Conservation (phyloP, 2,113 vertebrate species). For the Ranitomeya imitator region DNA sequence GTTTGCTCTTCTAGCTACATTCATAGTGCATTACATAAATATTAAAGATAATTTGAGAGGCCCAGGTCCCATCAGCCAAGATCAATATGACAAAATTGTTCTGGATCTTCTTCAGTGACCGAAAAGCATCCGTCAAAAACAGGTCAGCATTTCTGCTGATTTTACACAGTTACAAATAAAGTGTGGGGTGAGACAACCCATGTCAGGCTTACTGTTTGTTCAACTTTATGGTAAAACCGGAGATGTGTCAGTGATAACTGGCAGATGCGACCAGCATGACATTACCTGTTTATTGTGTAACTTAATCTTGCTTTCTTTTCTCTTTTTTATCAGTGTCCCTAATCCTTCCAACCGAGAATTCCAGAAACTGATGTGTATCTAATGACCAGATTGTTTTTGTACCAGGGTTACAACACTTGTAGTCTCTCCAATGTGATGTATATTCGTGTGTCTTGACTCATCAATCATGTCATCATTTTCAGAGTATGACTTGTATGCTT, state of each 20-base stretch:
- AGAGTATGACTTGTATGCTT: not conserved
- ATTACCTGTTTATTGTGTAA: slow-evolving; percentile 38
- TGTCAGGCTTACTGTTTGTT: slow-evolving; percentile 9
- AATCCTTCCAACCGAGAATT: slow-evolving; percentile 20
- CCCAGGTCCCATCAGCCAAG: slow-evolving; percentile 21
- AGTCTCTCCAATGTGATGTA: not conserved
- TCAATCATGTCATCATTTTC: slow-evolving; percentile 27
- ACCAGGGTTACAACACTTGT: not conserved
- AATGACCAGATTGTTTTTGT: slow-evolving; percentile 35
- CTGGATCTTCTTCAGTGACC: slow-evolving; percentile 2
- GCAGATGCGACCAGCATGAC: slow-evolving; percentile 15
- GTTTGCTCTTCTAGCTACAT: too few relatives aligned
- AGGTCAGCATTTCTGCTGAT: not conserved
- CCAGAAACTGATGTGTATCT: slow-evolving; percentile 36
- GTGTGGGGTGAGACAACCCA: slow-evolving; percentile 5
- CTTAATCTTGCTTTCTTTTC: slow-evolving; percentile 40
- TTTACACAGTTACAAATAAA: not conserved
- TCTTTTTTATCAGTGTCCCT: not conserved
- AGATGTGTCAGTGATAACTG: slow-evolving; percentile 48
- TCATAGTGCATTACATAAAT: not conserved
- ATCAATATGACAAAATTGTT: slow-evolving; percentile 26
- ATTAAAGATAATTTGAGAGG: not conserved
- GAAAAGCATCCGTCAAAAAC: slow-evolving; percentile 7
- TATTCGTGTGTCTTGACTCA: slow-evolving; percentile 2
- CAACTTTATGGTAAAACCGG: slow-evolving; percentile 14